Conservation (phyloP, 2,113 vertebrate species). For the Chaetodon auriga region DNA sequence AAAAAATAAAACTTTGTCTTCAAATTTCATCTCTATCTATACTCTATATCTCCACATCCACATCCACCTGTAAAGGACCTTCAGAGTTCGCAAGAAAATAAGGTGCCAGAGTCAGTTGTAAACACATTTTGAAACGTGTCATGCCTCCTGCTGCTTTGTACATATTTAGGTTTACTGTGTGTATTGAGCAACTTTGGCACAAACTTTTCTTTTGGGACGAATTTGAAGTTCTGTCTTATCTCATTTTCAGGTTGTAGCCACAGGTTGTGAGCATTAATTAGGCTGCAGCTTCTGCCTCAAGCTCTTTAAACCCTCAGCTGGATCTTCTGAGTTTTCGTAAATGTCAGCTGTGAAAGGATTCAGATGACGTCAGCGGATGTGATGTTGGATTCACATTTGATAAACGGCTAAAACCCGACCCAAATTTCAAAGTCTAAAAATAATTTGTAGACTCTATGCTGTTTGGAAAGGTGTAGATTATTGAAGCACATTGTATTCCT, state of each 20-base stretch:
- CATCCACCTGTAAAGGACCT: not conserved
- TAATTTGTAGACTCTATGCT: no score
- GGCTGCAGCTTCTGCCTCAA: not conserved
- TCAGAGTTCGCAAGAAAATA: not conserved
- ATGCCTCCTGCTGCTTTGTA: not conserved
- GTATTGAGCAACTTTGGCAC: not conserved
- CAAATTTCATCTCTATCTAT: not conserved
- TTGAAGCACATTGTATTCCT: no score
- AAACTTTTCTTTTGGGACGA: not conserved
- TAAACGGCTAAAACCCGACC: no score
- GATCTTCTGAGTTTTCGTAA: no score
- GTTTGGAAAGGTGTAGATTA: no score
- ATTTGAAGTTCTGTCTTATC: not conserved
- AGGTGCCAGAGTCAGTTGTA: no score
- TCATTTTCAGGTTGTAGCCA: not conserved
- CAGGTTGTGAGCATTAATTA: not conserved
- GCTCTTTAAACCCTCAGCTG: no score
- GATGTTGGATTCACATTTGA: no score
- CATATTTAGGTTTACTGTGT: not conserved
- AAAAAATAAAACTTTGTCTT: not conserved
- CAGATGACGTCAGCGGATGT: no score
- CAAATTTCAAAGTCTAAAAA: no score
- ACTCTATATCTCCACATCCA: not conserved
- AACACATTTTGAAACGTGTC: no score
- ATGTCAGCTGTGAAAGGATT: not conserved